These are phyloP conservation scores for Slavum lentiscoides DNA, from an alignment of 2,888 invertebrate species.

Conservation along the genomic window DNA sequence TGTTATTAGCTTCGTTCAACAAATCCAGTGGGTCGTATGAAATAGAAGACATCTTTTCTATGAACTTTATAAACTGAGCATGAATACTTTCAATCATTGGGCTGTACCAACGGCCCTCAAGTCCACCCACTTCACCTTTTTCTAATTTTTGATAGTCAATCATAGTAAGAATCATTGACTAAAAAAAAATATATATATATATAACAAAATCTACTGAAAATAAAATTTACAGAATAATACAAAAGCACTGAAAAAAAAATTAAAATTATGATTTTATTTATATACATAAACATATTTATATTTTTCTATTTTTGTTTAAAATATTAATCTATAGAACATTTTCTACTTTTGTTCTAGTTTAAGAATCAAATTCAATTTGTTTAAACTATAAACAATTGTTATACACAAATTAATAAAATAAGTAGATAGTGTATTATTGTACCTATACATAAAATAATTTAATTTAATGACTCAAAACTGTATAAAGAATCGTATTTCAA, in stretches of 20 bases:
- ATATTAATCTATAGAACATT: no score
- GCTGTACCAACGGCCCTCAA: conserved; percentile 24
- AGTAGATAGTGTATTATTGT: no score
- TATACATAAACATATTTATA: no score
- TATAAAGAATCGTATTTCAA: background rate
- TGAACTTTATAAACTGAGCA: background rate
- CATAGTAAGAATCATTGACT: conserved; percentile 9
- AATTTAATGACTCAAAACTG: background rate
- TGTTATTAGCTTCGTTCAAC: background rate
- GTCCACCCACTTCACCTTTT: conserved; percentile 41
- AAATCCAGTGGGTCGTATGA: conserved; percentile 37
- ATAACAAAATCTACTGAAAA: background rate
- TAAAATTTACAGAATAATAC: background rate
- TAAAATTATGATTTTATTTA: no score
- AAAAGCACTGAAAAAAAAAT: no score
- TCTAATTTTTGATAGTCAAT: conserved; percentile 45
- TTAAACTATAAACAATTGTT: no score
- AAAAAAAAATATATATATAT: background rate
- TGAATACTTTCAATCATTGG: background rate
- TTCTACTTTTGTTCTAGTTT: no score
- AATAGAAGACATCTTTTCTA: conserved; percentile 23
- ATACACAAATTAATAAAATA: no score
- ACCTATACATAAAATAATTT: no score
- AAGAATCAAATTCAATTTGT: no score
- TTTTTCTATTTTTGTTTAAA: no score